These are phyloP conservation scores for Dipodomys ordii DNA, from an alignment of 2,113 vertebrate species.

Conservation along the genomic window DNA sequence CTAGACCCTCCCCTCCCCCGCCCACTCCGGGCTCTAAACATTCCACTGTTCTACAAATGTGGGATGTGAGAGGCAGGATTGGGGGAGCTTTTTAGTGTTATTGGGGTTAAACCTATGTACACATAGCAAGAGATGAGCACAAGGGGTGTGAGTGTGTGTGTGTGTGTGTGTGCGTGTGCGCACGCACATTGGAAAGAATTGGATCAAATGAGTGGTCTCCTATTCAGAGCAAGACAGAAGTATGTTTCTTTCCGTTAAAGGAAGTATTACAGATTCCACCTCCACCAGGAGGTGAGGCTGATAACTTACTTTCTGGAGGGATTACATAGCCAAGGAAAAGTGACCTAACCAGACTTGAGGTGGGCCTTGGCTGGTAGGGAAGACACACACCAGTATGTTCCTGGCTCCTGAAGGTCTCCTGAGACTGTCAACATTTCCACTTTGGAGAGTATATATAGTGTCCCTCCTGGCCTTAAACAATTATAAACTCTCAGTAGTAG, in stretches of 20 bases:
- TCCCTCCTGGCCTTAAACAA: slow-evolving; percentile 88
- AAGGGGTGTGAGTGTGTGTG: not conserved
- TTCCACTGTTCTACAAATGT: not conserved
- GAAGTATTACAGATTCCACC: slow-evolving; percentile 80
- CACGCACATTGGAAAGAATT: slow-evolving; percentile 63
- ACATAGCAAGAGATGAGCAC: slow-evolving; percentile 47
- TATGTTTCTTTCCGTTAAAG: slow-evolving; percentile 76
- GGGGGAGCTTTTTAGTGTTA: slow-evolving; percentile 58
- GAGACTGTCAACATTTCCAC: slow-evolving; percentile 67
- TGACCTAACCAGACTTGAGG: slow-evolving; percentile 29
- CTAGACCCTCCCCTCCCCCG: not conserved
- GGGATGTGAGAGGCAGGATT: not conserved
- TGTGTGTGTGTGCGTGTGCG: not conserved
- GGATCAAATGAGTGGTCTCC: slow-evolving; percentile 80
- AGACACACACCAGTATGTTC: not conserved
- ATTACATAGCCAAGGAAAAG: slow-evolving; percentile 42
- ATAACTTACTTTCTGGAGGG: slow-evolving; percentile 70
- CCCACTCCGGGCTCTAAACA: slow-evolving; percentile 17
- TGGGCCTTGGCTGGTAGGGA: slow-evolving; percentile 63
- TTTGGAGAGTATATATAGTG: slow-evolving; percentile 75
- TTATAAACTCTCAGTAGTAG: slow-evolving; percentile 85
- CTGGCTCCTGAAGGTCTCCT: not conserved
- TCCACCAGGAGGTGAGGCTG: slow-evolving; percentile 63
- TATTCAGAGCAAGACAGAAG: slow-evolving; percentile 74
- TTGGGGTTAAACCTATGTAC: slow-evolving; percentile 47